Evolutionary conservation across 2,797 vertebrate genomes (phyloP).

Genomic region (Setipinna tenuifilis): DNA sequence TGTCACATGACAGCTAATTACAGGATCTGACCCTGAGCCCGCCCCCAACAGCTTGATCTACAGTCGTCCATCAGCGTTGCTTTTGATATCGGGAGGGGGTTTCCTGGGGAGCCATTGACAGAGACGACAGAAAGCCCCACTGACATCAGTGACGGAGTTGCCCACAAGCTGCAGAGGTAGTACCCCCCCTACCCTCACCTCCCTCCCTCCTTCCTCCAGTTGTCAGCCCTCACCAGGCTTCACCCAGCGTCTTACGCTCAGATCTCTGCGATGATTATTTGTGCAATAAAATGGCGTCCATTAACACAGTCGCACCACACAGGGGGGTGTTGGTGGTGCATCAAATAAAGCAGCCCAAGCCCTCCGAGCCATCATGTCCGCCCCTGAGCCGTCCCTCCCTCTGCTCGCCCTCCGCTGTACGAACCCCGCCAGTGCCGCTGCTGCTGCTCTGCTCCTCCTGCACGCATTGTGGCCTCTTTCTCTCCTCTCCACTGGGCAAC

Average conservation of each 20-base stretch:
- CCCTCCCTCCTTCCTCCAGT: neutral
- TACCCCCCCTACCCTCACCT: neutral
- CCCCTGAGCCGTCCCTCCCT: neutral
- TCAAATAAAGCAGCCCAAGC: neutral
- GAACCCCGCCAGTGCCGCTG: neutral
- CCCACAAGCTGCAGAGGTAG: neutral
- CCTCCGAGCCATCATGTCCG: neutral
- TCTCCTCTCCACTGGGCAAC: constrained; percentile 43
- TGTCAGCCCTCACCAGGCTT: neutral
- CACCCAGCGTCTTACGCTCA: neutral
- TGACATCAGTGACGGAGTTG: constrained; percentile 39
- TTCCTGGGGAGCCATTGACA: constrained; percentile 75
- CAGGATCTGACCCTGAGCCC: constrained; percentile 65
- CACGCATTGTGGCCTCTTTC: constrained; percentile 23
- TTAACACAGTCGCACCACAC: neutral
- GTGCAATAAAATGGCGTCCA: constrained; percentile 29
- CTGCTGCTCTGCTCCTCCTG: constrained; percentile 1
- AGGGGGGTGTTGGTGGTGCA: constrained; percentile 21
- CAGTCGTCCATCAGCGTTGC: constrained; percentile 73
- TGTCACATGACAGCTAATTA: constrained; percentile 57
- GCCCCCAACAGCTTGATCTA: constrained; percentile 71
- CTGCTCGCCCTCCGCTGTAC: neutral
- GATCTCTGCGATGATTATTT: constrained; percentile 31
- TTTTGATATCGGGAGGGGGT: constrained; percentile 71
- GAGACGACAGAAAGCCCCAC: constrained; percentile 68